A percentile compares a stretch with the other conserved stretches of the same genome.
Conservation (phyloP, 2,888 invertebrate genomes). For the Agriotes lineatus region DNA sequence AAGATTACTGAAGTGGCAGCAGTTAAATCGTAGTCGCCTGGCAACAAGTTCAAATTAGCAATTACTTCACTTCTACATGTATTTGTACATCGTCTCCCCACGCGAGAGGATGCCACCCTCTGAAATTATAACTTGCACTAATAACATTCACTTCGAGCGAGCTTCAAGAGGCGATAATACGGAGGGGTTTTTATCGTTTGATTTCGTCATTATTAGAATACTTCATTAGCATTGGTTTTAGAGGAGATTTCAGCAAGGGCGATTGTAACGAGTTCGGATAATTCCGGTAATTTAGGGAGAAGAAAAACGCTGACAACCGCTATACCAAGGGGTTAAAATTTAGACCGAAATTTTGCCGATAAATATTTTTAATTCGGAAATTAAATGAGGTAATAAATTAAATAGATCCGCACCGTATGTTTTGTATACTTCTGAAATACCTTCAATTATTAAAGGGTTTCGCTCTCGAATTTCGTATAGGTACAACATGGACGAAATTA, state of each 20-base stretch:
- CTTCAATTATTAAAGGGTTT: no score
- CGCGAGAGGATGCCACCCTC: constrained; percentile 28
- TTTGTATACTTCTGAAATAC: no score
- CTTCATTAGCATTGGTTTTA: constrained; percentile 40
- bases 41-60: constrained; percentile 64
- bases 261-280: constrained; percentile 25
- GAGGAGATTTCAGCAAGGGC: constrained; percentile 23
- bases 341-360: neutral
- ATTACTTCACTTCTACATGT: constrained; percentile 62
- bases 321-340: neutral
- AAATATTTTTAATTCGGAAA: no score
- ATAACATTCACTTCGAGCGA: constrained; percentile 49
- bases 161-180: constrained; percentile 47
- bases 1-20: constrained; percentile 50
- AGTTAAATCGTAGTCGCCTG: constrained; percentile 62
- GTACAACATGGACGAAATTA: no score
- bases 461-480: no score
- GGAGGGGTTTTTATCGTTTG: constrained; percentile 49
- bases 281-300: constrained; percentile 18
- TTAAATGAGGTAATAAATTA: no score
- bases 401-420: no score
- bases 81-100: constrained; percentile 59
- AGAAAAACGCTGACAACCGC: constrained; percentile 11
- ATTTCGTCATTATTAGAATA: constrained; percentile 49
- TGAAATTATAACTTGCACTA: constrained; percentile 49